Percentiles rank a stretch among this genome's conserved stretches.
These are phyloP conservation scores for Catostylus mosaicus DNA, from an alignment of 30 jellyfish, hydroid and myxozoan genomes.

Conservation along the genomic window DNA sequence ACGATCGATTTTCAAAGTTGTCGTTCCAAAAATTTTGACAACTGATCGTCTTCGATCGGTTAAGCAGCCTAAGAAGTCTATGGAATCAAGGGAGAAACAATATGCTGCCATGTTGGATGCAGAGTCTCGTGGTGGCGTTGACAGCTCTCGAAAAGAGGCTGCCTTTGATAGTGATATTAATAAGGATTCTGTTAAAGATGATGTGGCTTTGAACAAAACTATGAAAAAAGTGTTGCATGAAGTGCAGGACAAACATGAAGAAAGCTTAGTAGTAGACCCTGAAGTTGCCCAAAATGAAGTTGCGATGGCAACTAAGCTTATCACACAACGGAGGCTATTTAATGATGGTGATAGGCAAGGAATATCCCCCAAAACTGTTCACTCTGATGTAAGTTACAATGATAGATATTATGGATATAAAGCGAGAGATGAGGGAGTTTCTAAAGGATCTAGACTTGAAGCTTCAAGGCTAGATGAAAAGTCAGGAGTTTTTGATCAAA, in stretches of 20 bases:
- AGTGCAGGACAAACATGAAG: not conserved
- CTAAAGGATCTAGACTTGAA: too few species aligned
- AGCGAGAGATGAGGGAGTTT: not conserved
- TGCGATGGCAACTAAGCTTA: not conserved
- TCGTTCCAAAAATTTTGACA: slow-evolving; percentile 32
- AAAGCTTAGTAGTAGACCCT: not conserved
- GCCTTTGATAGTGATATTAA: not conserved
- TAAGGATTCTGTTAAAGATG: not conserved
- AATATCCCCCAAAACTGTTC: not conserved
- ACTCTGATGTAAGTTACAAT: not conserved
- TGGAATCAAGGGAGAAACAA: slow-evolving; percentile 26
- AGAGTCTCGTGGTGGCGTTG: not conserved
- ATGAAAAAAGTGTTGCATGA: not conserved
- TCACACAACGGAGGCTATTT: slow-evolving; percentile 8
- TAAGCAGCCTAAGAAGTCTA: slow-evolving; percentile 13
- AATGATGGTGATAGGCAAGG: not conserved
- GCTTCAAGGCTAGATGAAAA: too few species aligned
- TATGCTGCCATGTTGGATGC: slow-evolving; percentile 36
- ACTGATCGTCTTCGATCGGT: slow-evolving; percentile 10
- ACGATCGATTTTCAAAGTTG: slow-evolving; percentile 17
- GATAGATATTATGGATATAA: not conserved
- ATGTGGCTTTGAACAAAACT: not conserved
- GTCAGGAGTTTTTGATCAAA: too few species aligned
- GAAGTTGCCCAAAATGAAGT: slow-evolving; percentile 15
- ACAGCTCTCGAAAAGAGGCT: not conserved